phyloP scores from a whole-genome alignment of 1,140 invertebrate species.

The Eulimnadia texana region DNA sequence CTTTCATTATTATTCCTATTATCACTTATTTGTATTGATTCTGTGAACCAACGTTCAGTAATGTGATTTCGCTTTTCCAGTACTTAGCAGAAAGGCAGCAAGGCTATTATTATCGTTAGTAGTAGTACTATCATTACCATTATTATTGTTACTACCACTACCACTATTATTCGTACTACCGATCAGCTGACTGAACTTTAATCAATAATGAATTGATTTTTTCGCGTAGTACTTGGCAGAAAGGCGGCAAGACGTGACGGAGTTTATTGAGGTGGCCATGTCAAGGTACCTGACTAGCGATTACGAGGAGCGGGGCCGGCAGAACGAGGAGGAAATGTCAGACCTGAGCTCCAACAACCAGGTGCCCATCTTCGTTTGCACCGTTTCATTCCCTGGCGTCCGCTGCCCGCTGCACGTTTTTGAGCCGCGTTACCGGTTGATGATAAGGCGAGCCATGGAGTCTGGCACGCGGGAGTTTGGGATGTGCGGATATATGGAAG shows the following conservation, averaged over 20 bases:
- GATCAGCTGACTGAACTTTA: not conserved
- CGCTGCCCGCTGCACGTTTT: constrained; percentile 81
- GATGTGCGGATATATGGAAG: constrained; percentile 42
- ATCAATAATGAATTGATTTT: not conserved
- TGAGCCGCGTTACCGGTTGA: constrained; percentile 74
- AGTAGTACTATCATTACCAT: too few relatives aligned
- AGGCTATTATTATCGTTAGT: too few relatives aligned
- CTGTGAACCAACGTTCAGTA: too few relatives aligned
- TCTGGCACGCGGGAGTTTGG: constrained; percentile 68
- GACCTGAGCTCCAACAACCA: constrained; percentile 31
- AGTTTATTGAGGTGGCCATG: constrained; percentile 55
- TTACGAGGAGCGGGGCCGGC: constrained; percentile 39
- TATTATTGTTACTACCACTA: not conserved
- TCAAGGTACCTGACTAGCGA: constrained; percentile 48
- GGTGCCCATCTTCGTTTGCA: constrained; percentile 79
- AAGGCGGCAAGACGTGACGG: constrained; percentile 45
- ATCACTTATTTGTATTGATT: too few relatives aligned
- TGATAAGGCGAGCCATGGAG: constrained; percentile 72
- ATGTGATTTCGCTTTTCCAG: too few relatives aligned
- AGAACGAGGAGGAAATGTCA: constrained; percentile 34
- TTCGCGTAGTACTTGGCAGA: constrained; percentile 38
- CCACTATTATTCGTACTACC: not conserved
- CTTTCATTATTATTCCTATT: too few relatives aligned
- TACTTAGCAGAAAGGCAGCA: too few relatives aligned
- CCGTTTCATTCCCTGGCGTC: constrained; percentile 68